Conservation (phyloP, 2,888 invertebrate genomes). For the Quadroppia sp. region DNA sequence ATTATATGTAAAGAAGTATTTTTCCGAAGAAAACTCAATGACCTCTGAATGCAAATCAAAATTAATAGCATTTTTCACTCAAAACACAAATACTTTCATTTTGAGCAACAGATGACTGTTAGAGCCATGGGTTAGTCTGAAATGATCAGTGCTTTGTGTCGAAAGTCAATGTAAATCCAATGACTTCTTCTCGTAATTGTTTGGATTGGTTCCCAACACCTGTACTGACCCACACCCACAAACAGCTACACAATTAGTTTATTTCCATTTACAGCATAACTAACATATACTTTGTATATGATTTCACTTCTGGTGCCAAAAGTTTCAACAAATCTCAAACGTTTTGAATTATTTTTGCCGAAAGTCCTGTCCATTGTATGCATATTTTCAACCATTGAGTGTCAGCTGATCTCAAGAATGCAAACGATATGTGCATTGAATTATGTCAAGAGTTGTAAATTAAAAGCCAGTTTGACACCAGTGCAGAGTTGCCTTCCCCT, state of each 20-base stretch:
- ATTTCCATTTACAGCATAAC: conserved; percentile 18
- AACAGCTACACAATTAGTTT: neutral
- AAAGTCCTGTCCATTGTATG: neutral
- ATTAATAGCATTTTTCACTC: conserved; percentile 14
- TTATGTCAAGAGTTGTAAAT: conserved; percentile 14
- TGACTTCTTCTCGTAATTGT: neutral
- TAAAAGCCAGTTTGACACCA: conserved; percentile 14
- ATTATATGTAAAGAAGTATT: neutral
- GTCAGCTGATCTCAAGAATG: conserved; percentile 8
- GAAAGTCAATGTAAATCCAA: neutral
- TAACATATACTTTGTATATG: neutral
- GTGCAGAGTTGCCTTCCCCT: neutral
- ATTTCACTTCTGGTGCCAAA: neutral
- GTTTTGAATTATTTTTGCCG: too few relatives aligned
- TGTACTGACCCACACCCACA: conserved; percentile 21
- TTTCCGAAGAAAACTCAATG: conserved; percentile 22
- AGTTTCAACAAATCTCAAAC: neutral
- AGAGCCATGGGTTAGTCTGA: too few relatives aligned
- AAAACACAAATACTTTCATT: neutral
- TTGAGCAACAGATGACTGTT: conserved; percentile 18
- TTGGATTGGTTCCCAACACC: neutral
- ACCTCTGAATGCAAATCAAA: conserved; percentile 18
- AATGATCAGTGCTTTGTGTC: neutral
- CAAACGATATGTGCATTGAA: neutral
- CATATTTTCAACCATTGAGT: neutral